These are phyloP conservation scores for Chaenocephalus aceratus DNA, from an alignment of 2,113 vertebrate species.

Conservation along the genomic window DNA sequence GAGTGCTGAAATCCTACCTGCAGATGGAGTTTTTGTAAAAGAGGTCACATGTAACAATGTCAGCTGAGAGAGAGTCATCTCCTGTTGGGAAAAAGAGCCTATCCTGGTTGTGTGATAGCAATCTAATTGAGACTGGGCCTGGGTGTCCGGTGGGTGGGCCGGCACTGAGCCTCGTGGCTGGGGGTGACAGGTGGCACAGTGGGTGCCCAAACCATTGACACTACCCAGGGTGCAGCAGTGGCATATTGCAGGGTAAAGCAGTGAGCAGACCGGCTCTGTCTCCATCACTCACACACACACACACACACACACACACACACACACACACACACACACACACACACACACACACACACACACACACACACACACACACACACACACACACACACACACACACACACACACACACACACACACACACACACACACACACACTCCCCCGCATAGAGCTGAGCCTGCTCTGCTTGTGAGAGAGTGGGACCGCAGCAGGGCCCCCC, in stretches of 20 bases:
- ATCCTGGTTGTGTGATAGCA: constrained; percentile 55
- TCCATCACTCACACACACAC: not conserved
- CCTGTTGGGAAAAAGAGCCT: constrained; percentile 35
- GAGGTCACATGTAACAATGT: constrained; percentile 36
- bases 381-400: not conserved
- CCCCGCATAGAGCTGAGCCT: constrained; percentile 10
- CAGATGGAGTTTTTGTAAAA: constrained; percentile 24
- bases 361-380: not conserved
- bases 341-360: not conserved
- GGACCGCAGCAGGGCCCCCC: constrained; percentile 69
- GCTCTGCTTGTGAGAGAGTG: constrained; percentile 64
- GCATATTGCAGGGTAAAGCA: constrained; percentile 60
- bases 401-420: not conserved
- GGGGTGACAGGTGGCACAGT: constrained; percentile 69
- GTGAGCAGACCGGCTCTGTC: too few relatives aligned
- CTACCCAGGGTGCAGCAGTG: constrained; percentile 65
- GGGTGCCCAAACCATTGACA: constrained; percentile 59
- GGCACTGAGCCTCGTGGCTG: constrained; percentile 41
- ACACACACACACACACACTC: constrained; percentile 6
- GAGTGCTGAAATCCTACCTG: not conserved
- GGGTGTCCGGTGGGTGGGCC: constrained; percentile 41
- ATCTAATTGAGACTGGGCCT: constrained; percentile 65
- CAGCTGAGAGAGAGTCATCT: constrained; percentile 42
- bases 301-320: not conserved
- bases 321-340: not conserved